Evolutionary conservation across 2,888 invertebrate species (phyloP), one percentile per base, ranked within the genome.

Genomic region (Drosophila pseudotakahashii): DNA sequence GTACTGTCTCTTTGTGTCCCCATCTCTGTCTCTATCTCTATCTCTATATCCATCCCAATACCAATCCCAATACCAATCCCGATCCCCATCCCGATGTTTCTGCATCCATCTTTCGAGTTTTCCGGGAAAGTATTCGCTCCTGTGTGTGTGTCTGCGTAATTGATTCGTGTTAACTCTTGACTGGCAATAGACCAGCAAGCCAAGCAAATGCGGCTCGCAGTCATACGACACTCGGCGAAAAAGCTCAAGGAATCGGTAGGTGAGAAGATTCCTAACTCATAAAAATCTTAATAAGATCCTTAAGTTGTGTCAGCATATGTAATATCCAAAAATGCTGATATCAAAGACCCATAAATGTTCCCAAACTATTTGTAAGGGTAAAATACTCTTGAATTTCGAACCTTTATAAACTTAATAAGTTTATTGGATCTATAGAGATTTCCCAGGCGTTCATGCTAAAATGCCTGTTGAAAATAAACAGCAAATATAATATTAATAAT

Each of bases 81-180:
- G n/a, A 16, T 16, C 48, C 26, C 16, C 42, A 7, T 44, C 26
- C 32, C 26, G 19, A 19, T 66, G 45, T 34, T 13, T 30, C 47
- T 69, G 32, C 36, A 48, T 59, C 61, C 23, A 30, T 51, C 50
- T 62, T 13, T 52, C 34, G 52, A 45, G 45, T 47, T 53, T 26
- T 45, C 23, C 45, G 45, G 45, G 47, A 52, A 52, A 39, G 45
- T 59, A 45, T 23, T 59, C 62, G 62, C 59, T 41, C n/a, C 45
- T 54, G 62, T 62, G 57, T 47, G 47, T 70, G 42, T 48, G 59
- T 42, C 42, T 62, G 78, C 80, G 82, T 83, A 83, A 83, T 83
- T 83, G 82, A 83, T 83, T 83, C 85, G 82, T 83, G 82, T 83
- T 83, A 83, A 85, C 82, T 83, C 85, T 80, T 83, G 83, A 83